These are phyloP conservation scores for Alosa alosa DNA, from an alignment of 2,113 vertebrate genomes.

Conservation along the genomic window DNA sequence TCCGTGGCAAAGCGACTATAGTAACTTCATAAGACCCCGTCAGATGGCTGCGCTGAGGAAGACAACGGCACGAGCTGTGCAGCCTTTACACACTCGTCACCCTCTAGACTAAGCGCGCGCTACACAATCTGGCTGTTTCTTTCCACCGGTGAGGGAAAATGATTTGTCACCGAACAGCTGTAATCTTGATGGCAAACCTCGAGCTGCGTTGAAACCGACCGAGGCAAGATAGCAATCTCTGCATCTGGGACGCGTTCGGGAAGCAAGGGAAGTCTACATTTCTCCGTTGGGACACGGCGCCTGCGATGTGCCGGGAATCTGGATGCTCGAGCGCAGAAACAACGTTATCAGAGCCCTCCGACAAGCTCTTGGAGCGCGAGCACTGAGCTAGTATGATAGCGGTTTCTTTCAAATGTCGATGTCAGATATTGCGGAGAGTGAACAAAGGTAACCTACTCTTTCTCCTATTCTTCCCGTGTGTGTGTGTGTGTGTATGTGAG, in stretches of 20 bases:
- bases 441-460: conserved; percentile 85
- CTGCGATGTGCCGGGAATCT: conserved; percentile 75
- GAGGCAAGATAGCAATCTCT: conserved; percentile 63
- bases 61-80: conserved; percentile 12
- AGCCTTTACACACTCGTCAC: not conserved
- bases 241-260: conserved; percentile 68
- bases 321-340: conserved; percentile 74
- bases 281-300: conserved; percentile 70
- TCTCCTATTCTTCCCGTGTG: not conserved
- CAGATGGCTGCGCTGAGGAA: conserved; percentile 25
- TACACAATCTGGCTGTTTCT: conserved; percentile 9
- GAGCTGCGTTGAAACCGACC: conserved; percentile 52
- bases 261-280: conserved; percentile 66
- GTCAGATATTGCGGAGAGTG: conserved; percentile 93
- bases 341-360: conserved; percentile 68
- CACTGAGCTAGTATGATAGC: conserved; percentile 91
- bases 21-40: conserved; percentile 41
- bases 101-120: not conserved
- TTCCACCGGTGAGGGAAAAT: not conserved
- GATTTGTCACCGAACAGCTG: conserved; percentile 25
- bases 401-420: conserved; percentile 98
- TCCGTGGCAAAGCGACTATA: not conserved
- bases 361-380: conserved; percentile 56
- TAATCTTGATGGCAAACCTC: conserved; percentile 53
- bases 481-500: not conserved